phyloP scores from a whole-genome alignment of 2,888 invertebrate genomes.

The Latrodectus elegans region DNA sequence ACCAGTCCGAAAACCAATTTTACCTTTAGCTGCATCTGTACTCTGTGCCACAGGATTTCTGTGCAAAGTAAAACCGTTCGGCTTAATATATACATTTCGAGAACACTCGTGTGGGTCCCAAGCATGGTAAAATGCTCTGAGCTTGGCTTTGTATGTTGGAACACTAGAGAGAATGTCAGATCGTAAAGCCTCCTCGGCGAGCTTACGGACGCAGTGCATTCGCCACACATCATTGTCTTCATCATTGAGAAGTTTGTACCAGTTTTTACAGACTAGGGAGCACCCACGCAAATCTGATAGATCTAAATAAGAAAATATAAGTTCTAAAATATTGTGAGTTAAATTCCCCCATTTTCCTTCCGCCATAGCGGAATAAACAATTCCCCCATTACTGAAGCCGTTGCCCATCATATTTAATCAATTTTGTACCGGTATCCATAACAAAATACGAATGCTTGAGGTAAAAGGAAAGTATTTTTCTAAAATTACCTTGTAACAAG shows the following conservation, averaged over 20 bases:
- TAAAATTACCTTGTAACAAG: no score
- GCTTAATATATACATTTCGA: conserved; percentile 95
- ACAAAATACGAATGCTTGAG: no score
- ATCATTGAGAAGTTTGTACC: conserved; percentile 91
- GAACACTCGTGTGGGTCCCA: conserved; percentile 99
- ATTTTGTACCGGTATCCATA: no score
- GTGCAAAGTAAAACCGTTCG: conserved; percentile 97
- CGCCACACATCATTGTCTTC: conserved; percentile 98
- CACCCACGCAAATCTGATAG: conserved; percentile 90
- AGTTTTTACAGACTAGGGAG: conserved; percentile 92
- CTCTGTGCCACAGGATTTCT: conserved; percentile 99
- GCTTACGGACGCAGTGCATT: conserved; percentile 87
- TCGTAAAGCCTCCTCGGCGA: conserved; percentile 90
- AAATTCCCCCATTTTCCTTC: conserved; percentile 74
- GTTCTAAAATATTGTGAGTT: conserved; percentile 88
- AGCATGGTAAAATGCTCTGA: conserved; percentile 93
- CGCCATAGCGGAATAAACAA: conserved; percentile 70
- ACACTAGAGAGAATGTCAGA: conserved; percentile 92
- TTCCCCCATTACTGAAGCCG: conserved; percentile 55
- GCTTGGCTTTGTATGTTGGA: conserved; percentile 92
- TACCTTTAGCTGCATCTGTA: conserved; percentile 91
- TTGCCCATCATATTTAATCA: conserved; percentile 15
- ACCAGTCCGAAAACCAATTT: conserved; percentile 90
- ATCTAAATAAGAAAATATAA: conserved; percentile 92
- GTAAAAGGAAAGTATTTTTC: no score